phyloP scores from a whole-genome alignment of 2,797 vertebrate genomes.

The Acestrorhynchus altus region DNA sequence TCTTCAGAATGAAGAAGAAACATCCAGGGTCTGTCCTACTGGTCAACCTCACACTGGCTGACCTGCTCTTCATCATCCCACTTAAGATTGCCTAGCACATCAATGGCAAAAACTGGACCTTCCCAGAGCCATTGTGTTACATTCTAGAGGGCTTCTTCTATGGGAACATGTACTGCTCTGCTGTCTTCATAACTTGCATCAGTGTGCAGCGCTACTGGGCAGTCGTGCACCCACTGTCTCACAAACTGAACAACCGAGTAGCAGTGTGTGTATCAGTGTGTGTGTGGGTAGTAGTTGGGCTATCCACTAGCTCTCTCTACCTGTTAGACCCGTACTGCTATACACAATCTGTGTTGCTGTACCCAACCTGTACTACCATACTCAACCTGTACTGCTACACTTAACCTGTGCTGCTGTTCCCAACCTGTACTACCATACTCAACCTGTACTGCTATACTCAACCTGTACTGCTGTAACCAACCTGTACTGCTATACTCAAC shows the following conservation, averaged over 20 bases:
- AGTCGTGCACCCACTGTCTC: constrained; percentile 83
- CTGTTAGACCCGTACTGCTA: constrained; percentile 88
- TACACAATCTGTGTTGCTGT: constrained; percentile 76
- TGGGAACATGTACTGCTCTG: constrained; percentile 93
- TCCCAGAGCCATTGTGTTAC: constrained; percentile 82
- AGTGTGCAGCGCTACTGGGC: constrained; percentile 89
- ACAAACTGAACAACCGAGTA: constrained; percentile 45
- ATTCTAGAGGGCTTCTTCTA: constrained; percentile 89
- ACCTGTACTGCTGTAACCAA: too few species aligned
- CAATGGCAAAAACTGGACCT: constrained; percentile 85
- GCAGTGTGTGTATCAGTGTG: constrained; percentile 71
- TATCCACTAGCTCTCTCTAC: constrained; percentile 69
- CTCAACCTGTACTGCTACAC: too few species aligned
- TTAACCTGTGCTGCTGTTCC: too few species aligned
- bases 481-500: too few species aligned
- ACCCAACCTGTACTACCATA: constrained; percentile 56
- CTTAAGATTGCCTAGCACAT: constrained; percentile 89
- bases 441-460: too few species aligned
- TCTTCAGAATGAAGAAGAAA: constrained; percentile 85
- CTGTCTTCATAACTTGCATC: constrained; percentile 87
- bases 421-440: too few species aligned
- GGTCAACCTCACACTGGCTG: constrained; percentile 88
- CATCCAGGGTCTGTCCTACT: constrained; percentile 88
- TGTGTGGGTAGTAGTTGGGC: constrained; percentile 80
- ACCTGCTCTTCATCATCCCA: constrained; percentile 86